Base-by-base conservation (phyloP, 1,140 invertebrate genomes). In the Zelostemma sp. region DNA sequence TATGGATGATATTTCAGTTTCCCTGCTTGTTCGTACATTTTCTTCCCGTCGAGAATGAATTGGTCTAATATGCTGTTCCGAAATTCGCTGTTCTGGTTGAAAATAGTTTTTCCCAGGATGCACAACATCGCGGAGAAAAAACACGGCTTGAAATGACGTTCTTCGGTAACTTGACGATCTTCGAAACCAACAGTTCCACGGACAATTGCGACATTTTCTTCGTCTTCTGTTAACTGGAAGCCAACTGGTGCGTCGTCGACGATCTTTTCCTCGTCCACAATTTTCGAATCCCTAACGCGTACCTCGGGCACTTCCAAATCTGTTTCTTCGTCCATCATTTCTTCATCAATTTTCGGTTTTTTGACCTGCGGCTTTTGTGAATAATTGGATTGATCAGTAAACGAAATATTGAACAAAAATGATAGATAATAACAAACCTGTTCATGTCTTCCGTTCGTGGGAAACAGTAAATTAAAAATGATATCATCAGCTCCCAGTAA, bases 401-500 rank as follows among this genome's bases (percentile, higher is more conserved):
- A 15, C 15, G 5, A 2, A 28, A 50, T 28, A 4, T 51, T 3
- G 41, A 18, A 45, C 12, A 19, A 31, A 19, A 25, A 53, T 15
- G 12, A 33, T 38, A 6, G 17, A 53, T 15, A 12, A 33, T 38
- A 6, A 31, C n/a, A 49, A 64, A 73, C 65, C 56, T 76, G 58
- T 16, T 72, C 45, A 6, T 47, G 17, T 9, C 45, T 15, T 35
- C 65, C 47, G 1, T 48, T 1, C n/a, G 14, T 18, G n/a, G 78
- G 72, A 45, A 84, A 79, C 3, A 85, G 58, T 25, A 85, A 18
- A 48, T 84, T 73, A 2, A 84, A 68, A 19, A 85, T 18, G 6
- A 85, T 9, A 17, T 81, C 72, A 62, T 80, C 77, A 0, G 76
- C 75, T 14, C 76, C 59, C 9, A 78, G 18, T 1, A 46, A 18